These are phyloP conservation scores for Elachura formosa DNA, from an alignment of 2,113 vertebrate genomes.

Conservation along the genomic window DNA sequence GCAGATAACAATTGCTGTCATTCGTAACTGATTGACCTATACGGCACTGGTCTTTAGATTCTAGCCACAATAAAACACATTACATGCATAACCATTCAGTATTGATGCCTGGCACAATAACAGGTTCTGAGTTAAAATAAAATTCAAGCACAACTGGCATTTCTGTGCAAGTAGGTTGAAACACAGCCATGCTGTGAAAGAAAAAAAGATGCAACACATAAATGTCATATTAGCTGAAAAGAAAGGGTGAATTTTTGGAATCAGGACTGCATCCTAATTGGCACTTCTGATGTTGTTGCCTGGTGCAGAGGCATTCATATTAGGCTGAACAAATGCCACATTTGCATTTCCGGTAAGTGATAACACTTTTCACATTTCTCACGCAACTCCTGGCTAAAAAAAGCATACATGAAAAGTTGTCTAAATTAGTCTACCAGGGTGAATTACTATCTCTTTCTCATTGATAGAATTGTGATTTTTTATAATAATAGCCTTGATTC, in stretches of 20 bases:
- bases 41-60: slow-evolving; percentile 58
- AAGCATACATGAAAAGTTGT: slow-evolving; percentile 56
- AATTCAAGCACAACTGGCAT: slow-evolving; percentile 43
- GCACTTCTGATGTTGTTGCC: slow-evolving; percentile 67
- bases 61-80: slow-evolving; percentile 42
- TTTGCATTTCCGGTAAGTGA: slow-evolving; percentile 77
- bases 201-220: background rate
- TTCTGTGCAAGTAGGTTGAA: slow-evolving; percentile 57
- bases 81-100: slow-evolving; percentile 51
- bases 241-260: slow-evolving; percentile 67
- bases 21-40: slow-evolving; percentile 61
- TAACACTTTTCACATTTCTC: slow-evolving; percentile 62
- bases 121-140: slow-evolving; percentile 63
- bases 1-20: slow-evolving; percentile 62
- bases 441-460: slow-evolving; percentile 20
- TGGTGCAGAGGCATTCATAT: slow-evolving; percentile 66
- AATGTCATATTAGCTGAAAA: slow-evolving; percentile 70
- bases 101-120: slow-evolving; percentile 60
- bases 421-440: slow-evolving; percentile 50
- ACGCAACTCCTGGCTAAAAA: slow-evolving; percentile 49
- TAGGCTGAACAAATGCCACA: slow-evolving; percentile 80
- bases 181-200: background rate
- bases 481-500: slow-evolving; percentile 42
- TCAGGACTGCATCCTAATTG: slow-evolving; percentile 69
- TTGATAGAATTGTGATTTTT: background rate